Evolutionary conservation across 2,797 vertebrate species (phyloP).

Genomic region (Diplodus puntazzo): DNA sequence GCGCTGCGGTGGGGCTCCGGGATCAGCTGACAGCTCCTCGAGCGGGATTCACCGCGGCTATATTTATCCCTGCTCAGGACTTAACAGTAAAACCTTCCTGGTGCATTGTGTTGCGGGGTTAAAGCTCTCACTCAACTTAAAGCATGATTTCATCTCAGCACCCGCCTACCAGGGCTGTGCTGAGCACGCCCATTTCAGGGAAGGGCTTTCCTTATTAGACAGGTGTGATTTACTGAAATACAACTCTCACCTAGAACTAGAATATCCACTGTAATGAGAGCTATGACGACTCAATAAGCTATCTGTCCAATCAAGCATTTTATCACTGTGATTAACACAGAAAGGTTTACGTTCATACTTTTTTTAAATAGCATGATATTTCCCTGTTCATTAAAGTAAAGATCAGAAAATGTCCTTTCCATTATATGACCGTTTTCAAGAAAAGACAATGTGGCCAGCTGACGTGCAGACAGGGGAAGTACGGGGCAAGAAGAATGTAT

Average conservation of each 20-base stretch:
- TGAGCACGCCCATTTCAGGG: slow-evolving; percentile 43
- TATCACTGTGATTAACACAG: background rate
- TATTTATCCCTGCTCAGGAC: slow-evolving; percentile 54
- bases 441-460: background rate
- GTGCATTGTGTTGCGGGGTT: slow-evolving; percentile 61
- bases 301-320: too few relatives aligned
- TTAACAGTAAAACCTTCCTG: slow-evolving; percentile 60
- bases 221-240: slow-evolving; percentile 37
- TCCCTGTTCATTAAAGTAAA: background rate
- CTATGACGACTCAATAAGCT: background rate
- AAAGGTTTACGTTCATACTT: background rate
- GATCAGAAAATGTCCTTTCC: background rate
- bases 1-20: slow-evolving; percentile 7
- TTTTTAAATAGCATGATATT: background rate
- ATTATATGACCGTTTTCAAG: slow-evolving; percentile 1
- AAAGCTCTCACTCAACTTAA: slow-evolving; percentile 62
- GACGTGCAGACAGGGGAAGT: slow-evolving; percentile 16
- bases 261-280: background rate
- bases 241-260: slow-evolving; percentile 4
- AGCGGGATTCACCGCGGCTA: slow-evolving; percentile 43
- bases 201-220: slow-evolving; percentile 38
- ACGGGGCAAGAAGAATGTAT: background rate
- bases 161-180: slow-evolving; percentile 62
- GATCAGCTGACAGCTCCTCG: slow-evolving; percentile 30
- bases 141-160: slow-evolving; percentile 53